Evolutionary conservation across 2,797 vertebrate genomes (phyloP).

Genomic region (Anguilla megastoma): DNA sequence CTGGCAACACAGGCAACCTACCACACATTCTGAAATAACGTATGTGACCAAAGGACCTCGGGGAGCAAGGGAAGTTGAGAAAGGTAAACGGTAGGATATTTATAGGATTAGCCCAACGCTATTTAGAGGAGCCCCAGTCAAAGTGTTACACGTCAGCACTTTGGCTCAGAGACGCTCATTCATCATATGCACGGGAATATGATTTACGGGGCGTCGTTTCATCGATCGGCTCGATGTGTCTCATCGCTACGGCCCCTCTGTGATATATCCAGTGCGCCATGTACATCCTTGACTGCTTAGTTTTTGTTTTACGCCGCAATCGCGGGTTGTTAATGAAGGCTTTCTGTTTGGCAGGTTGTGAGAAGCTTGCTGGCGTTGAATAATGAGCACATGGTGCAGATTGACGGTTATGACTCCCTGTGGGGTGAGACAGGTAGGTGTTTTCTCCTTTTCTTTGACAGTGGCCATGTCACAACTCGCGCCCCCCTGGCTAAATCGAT

Average conservation of each 20-base stretch:
- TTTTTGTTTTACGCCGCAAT: conserved; percentile 5
- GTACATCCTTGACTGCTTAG: conserved; percentile 35
- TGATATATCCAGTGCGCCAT: conserved; percentile 27
- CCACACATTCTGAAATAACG: background rate
- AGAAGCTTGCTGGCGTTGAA: conserved; percentile 81
- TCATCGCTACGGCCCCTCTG: background rate
- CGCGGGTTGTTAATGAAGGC: conserved; percentile 54
- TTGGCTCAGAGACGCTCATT: conserved; percentile 48
- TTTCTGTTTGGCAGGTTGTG: conserved; percentile 83
- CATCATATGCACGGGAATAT: conserved; percentile 38
- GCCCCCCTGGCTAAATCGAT: conserved; percentile 45
- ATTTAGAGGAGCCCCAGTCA: conserved; percentile 16
- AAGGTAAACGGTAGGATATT: conserved; percentile 44
- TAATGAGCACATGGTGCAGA: conserved; percentile 82
- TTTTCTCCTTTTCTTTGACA: background rate
- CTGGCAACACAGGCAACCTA: background rate
- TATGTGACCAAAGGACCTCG: background rate
- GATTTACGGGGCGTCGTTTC: conserved; percentile 36
- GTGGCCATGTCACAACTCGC: conserved; percentile 30
- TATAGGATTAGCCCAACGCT: conserved; percentile 47
- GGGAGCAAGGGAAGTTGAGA: conserved; percentile 9
- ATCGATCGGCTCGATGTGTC: conserved; percentile 40
- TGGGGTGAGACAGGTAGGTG: conserved; percentile 99
- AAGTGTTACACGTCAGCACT: conserved; percentile 36
- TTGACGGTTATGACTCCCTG: conserved; percentile 89